These are phyloP conservation scores for Sminthurinus signatus DNA, from an alignment of 1,140 invertebrate genomes.

Conservation along the genomic window DNA sequence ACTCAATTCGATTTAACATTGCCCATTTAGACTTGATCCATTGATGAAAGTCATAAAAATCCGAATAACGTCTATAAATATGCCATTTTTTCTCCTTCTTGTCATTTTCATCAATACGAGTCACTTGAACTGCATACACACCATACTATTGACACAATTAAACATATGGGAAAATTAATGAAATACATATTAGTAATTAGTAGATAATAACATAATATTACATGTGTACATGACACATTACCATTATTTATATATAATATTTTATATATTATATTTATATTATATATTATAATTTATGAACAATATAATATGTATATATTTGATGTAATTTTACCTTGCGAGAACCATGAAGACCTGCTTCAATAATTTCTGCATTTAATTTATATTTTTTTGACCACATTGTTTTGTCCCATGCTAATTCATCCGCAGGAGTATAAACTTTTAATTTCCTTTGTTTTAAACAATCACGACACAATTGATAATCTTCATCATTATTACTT, in stretches of 20 bases:
- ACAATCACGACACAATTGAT: constrained; percentile 37
- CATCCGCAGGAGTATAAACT: constrained; percentile 15
- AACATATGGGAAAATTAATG: no score
- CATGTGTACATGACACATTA: no score
- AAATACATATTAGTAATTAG: no score
- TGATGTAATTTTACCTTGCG: no score
- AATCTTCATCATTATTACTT: constrained; percentile 11
- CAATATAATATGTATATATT: no score
- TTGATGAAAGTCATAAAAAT: constrained; percentile 61
- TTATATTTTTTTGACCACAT: constrained; percentile 29
- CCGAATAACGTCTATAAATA: constrained; percentile 60
- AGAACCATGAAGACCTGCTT: no score
- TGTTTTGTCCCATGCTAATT: constrained; percentile 29
- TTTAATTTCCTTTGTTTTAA: constrained; percentile 28
- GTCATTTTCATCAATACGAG: constrained; percentile 51
- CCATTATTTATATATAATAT: no score
- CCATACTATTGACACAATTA: constrained; percentile 77
- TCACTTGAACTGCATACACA: constrained; percentile 80
- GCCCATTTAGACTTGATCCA: constrained; percentile 38
- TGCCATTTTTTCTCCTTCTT: constrained; percentile 62
- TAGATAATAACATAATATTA: no score
- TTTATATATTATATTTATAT: no score
- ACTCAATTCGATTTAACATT: constrained; percentile 46
- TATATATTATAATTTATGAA: no score
- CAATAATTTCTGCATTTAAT: constrained; percentile 43